Percentiles rank a stretch among this genome's conserved stretches.
phyloP scores from a whole-genome alignment of 2,113 vertebrate species.

The Bufo gargarizans region DNA sequence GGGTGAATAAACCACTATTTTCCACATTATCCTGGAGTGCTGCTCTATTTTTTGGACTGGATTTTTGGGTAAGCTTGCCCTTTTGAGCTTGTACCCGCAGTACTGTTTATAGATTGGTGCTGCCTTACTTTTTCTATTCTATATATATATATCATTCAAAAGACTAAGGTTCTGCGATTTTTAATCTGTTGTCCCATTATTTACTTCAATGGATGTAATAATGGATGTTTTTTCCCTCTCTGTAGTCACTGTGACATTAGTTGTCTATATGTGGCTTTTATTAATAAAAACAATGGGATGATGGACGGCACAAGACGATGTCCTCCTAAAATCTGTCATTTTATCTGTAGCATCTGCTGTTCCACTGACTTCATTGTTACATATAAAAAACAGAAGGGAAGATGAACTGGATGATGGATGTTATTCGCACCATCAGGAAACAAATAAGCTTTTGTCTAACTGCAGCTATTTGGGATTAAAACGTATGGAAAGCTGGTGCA shows the following conservation, averaged over 20 bases:
- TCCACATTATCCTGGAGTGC: too few species aligned
- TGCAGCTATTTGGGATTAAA: neutral
- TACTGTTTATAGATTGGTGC: too few species aligned
- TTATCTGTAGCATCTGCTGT: neutral
- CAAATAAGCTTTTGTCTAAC: neutral
- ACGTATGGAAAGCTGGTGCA: neutral
- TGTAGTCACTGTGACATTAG: neutral
- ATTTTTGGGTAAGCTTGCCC: too few species aligned
- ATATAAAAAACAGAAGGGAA: neutral
- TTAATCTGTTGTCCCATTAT: neutral
- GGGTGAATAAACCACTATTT: too few species aligned
- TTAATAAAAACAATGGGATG: neutral
- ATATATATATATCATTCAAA: neutral
- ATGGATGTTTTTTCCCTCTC: neutral
- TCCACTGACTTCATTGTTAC: neutral
- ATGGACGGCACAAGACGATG: neutral
- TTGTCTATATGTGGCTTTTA: neutral
- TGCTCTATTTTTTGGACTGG: too few species aligned
- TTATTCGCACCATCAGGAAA: neutral
- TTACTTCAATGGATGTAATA: neutral
- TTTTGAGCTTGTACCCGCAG: too few species aligned
- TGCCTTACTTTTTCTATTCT: too few species aligned
- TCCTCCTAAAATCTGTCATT: neutral
- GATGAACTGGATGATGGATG: neutral
- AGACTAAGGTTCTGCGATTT: neutral